Evolutionary conservation across 2,888 invertebrate genomes (phyloP).

Genomic region (Noctua comes): DNA sequence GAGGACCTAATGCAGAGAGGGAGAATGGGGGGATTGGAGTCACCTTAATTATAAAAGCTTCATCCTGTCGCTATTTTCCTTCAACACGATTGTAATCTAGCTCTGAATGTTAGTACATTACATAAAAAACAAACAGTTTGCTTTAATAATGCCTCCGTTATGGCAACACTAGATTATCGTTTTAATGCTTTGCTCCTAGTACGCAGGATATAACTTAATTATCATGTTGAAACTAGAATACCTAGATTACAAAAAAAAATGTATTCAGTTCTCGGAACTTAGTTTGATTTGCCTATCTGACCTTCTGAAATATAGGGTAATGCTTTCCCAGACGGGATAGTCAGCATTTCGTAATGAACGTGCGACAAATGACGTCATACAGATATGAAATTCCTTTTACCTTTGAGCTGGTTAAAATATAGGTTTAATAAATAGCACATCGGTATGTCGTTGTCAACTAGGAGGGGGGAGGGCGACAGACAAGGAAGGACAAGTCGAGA

Average conservation of each 20-base stretch:
- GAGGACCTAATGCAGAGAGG: too few relatives aligned
- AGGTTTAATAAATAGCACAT: slow-evolving; percentile 34
- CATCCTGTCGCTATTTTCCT: neutral
- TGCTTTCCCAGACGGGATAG: slow-evolving; percentile 4
- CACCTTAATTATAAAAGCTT: neutral
- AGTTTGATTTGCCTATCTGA: neutral
- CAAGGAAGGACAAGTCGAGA: slow-evolving; percentile 33
- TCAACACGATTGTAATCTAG: neutral
- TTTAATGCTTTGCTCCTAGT: neutral
- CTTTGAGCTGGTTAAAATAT: slow-evolving; percentile 41
- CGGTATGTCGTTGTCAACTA: slow-evolving; percentile 17
- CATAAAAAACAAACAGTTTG: neutral
- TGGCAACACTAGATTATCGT: slow-evolving; percentile 17
- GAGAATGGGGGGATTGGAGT: neutral
- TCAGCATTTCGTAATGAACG: slow-evolving; percentile 14
- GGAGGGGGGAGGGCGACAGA: neutral
- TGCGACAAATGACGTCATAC: slow-evolving; percentile 11
- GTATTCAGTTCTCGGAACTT: too few relatives aligned
- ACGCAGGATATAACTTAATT: slow-evolving; percentile 17
- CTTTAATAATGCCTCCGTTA: slow-evolving; percentile 6
- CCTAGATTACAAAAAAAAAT: neutral
- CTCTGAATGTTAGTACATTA: neutral
- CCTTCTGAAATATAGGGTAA: slow-evolving; percentile 8
- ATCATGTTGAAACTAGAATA: slow-evolving; percentile 21
- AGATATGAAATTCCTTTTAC: slow-evolving; percentile 11